Base-by-base conservation (phyloP, 2,113 vertebrate species). In the Sprattus sprattus region DNA sequence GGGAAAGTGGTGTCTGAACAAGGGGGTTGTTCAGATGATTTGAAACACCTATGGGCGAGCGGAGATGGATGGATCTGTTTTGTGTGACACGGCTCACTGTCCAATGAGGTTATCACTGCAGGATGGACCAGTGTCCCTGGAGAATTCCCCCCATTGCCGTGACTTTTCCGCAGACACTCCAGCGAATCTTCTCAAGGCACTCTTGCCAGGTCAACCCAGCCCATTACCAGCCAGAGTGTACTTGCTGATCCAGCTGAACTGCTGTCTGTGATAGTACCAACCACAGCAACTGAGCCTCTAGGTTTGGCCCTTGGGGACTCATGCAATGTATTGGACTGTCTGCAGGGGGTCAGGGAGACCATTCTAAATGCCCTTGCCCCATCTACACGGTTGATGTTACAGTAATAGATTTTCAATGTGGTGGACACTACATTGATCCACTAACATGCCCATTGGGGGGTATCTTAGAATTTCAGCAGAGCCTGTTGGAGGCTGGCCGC, bases 41-140 rank as follows among this genome's bases (percentile, higher is more conserved):
- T 85, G 84, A 75, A 85, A 85, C 25, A 81, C 75, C 1, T 85
- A 85, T 11, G 47, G 84, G 47, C 28, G 32, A 39, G 84, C 47
- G 22, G 75, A 54, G 0, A 32, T 85, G 18, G 71, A 85, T 45
- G 18, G 71, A 85, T 45, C 67, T 50, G 15, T 85, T 85, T 20
- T 3, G 25, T 81, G 28, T 9, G n/a, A 80, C 46, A 80, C 71
- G 11, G n/a, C 39, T 6, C 84, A 54, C 15, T 85, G 84, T 50
- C 84, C 6, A 28, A 52, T 20, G 39, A 54, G 71, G 71, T 85
- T 85, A 18, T 80, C 47, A 0, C 46, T 57, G 9, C 75, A 18
- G 25, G 47, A 20, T 47, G 84, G 81, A 25, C 6, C 5, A n/a
- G 84, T 32, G 3, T 85, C 32, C 3, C 75, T 81, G 44, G 84